Evolutionary conservation across 2,113 vertebrate species (phyloP), one percentile per base, ranked within the genome.

Genomic region (Willisornis vidua): DNA sequence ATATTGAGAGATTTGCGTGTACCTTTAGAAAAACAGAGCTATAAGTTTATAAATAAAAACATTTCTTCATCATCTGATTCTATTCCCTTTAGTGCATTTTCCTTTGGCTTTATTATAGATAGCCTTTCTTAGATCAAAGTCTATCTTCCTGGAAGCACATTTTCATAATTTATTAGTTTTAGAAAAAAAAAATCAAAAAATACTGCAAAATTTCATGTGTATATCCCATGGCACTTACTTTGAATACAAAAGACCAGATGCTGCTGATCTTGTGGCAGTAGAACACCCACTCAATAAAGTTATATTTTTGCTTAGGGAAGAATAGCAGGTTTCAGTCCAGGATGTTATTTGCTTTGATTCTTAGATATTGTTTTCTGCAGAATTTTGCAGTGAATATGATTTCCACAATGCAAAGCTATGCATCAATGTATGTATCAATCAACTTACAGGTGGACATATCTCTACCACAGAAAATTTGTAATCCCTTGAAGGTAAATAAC

Each of bases 111-210:
- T 33, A 49, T 85, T 92, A 81, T 13, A 80, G 46, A 93, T 52
- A 25, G 29, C 19, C 45, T 66, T 72, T 62, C 68, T 94, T 49
- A 90, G 80, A 84, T 80, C 76, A 90, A 90, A 68, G 63, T 23
- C 41, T 68, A 37, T 41, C 73, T 93, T 94, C 72, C 84, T 80
- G 84, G 67, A 95, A 91, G 29, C 39, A 70, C 18, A 17, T 81
- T 94, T 95, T 93, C 79, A 90, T 93, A 94, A 94, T 90, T 92
- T 59, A 82, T 94, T 90, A 83, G 54, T 72, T 72, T 88, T 68
- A 83, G 67, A 55, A 87, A 89, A 85, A 85, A 39, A 90, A 80
- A 93, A 68, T 73, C 58, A 5, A 94, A 82, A 94, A 76, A 68
- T 83, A 88, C 23, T 49, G 31, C 54, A 83, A 78, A 75, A 59